Evolutionary conservation across 2,888 invertebrate genomes (phyloP), one percentile per base, ranked within the genome.

Genomic region (Polydrusus pterygomalis): DNA sequence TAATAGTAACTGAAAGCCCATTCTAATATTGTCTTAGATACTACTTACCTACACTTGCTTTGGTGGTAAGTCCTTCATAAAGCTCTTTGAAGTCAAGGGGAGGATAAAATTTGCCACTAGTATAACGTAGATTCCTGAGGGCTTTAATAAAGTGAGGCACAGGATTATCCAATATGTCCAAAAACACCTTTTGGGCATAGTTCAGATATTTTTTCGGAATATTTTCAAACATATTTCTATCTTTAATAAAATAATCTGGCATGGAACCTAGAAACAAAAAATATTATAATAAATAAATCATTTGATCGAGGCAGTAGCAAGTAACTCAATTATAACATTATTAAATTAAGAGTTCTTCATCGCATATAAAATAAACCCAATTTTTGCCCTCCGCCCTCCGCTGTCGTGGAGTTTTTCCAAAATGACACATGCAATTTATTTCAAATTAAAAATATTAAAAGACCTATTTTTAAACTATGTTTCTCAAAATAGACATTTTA

Each of bases 191-290:
- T 84, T 94, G 94, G 13, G 93, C 89, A 75, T 90, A 89, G 20
- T 91, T 85, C 0, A 95, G 83, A 38, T 92, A 88, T 34, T 91
- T 91, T 74, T 90, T 90, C 0, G 94, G 93, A 76, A 94, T 91
- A 80, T 92, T 92, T 84, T 93, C 92, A 78, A 95, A 92, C 65
- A 95, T 89, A 87, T 96, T 95, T 79, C 93, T 92, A 62, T 90
- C 90, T 71, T 83, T 83, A 70, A 95, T 89, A 85, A 96, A 96
- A 84, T 93, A 96, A 86, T 95, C 93, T 1, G 90, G 91, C 71
- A 95, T 88, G 38, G 63, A 49, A 9, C 75, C 75, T 75, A 40
- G 45, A 64, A 64, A 60, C 8, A 18, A 1, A 54, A 0, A 54
- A 25, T 11, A 54, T 60, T n/a, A 9, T 43, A 43, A 0, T n/a